phyloP scores from a whole-genome alignment of 1,140 invertebrate species.

The Drosophila kurseongensis region DNA sequence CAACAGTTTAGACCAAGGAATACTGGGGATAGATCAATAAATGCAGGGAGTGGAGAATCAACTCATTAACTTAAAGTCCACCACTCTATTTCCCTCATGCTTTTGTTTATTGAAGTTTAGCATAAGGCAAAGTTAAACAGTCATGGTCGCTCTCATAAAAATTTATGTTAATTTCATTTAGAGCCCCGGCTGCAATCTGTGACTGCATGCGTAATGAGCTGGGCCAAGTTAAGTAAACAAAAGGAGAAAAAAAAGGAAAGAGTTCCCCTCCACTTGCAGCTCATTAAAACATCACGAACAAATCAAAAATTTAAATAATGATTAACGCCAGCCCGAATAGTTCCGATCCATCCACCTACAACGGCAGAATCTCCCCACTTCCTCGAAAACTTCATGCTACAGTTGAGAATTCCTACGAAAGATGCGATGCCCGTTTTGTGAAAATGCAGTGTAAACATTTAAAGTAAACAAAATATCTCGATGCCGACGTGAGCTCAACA shows the following conservation, averaged over 20 bases:
- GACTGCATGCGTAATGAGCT: constrained; percentile 76
- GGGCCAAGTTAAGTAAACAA: constrained; percentile 58
- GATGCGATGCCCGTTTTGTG: constrained; percentile 66
- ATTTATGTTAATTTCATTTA: constrained; percentile 80
- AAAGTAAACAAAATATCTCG: constrained; percentile 61
- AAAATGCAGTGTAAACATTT: constrained; percentile 75
- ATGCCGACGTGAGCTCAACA: constrained; percentile 59
- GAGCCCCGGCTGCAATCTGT: constrained; percentile 60
- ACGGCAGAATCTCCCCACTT: constrained; percentile 14
- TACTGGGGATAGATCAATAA: constrained; percentile 49
- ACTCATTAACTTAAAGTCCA: constrained; percentile 39
- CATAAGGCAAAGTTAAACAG: constrained; percentile 69
- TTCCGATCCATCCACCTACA: constrained; percentile 46
- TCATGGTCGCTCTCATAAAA: constrained; percentile 71
- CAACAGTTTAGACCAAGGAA: constrained; percentile 66
- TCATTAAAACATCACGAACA: constrained; percentile 52
- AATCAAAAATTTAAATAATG: constrained; percentile 79
- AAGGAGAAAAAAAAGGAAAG: background rate
- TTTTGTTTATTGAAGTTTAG: constrained; percentile 76
- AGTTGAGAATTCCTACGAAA: constrained; percentile 77
- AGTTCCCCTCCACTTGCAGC: constrained; percentile 19
- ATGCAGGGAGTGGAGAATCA: constrained; percentile 8
- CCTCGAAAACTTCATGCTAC: constrained; percentile 56
- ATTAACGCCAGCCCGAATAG: constrained; percentile 54
- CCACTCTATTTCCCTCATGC: constrained; percentile 20